Percentiles rank a stretch among this genome's conserved stretches.
phyloP scores from a whole-genome alignment of 1,140 invertebrate species.

The Bombyx mandarina region DNA sequence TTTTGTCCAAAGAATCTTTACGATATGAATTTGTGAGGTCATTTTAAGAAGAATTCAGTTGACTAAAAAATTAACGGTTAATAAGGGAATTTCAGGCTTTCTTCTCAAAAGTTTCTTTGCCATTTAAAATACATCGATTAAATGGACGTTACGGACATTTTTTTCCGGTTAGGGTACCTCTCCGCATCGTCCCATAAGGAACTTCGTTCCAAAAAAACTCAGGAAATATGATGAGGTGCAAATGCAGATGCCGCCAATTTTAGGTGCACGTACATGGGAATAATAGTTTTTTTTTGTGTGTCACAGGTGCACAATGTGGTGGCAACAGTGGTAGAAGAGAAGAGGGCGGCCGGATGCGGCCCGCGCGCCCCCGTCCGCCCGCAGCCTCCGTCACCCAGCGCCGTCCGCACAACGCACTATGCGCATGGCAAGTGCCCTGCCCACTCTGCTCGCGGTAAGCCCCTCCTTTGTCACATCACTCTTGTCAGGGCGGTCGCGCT shows the following conservation, averaged over 20 bases:
- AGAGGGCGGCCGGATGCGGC: conserved; percentile 58
- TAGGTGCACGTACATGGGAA: no score
- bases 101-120: no score
- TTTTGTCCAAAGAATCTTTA: not conserved
- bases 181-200: no score
- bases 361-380: conserved; percentile 55
- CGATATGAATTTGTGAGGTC: not conserved
- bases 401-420: conserved; percentile 41
- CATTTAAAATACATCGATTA: no score
- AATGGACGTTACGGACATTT: no score
- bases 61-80: no score
- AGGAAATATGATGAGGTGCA: no score
- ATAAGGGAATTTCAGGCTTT: no score
- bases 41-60: not conserved
- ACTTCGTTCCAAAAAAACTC: no score
- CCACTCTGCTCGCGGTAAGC: conserved; percentile 63
- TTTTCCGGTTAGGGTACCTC: no score
- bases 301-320: conserved; percentile 41
- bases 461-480: not conserved
- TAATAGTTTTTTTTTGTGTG: conserved; percentile 11
- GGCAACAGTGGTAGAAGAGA: conserved; percentile 48
- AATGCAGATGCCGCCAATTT: no score
- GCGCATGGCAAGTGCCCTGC: conserved; percentile 56
- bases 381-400: conserved; percentile 44
- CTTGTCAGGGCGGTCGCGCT: no score